Evolutionary conservation across 2,797 vertebrate genomes (phyloP).

Genomic region (Coranthus polyacanthus): DNA sequence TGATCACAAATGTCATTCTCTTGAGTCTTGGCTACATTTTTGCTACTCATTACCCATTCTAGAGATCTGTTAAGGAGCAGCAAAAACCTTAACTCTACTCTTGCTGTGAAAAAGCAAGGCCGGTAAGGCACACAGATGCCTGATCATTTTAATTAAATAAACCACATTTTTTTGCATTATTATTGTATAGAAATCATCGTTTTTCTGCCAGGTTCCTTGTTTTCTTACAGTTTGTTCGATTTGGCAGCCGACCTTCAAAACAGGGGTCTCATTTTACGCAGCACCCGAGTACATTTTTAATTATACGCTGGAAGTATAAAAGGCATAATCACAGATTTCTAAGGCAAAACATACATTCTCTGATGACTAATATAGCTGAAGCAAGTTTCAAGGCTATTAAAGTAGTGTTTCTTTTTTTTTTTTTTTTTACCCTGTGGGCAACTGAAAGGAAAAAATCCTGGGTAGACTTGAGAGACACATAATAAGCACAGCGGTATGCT

Average conservation of each 20-base stretch:
- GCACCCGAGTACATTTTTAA: constrained; percentile 6
- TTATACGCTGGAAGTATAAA: not conserved
- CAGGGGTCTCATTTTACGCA: not conserved
- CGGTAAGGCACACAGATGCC: too few relatives aligned
- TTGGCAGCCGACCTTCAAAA: constrained; percentile 9
- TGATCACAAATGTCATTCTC: constrained; percentile 29
- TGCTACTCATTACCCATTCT: constrained; percentile 28
- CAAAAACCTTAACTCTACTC: too few relatives aligned
- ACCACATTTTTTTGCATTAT: too few relatives aligned
- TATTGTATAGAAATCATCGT: too few relatives aligned
- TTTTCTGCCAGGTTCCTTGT: not conserved
- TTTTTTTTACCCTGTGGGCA: too few relatives aligned
- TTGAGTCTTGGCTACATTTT: constrained; percentile 11
- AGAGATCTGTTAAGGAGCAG: too few relatives aligned
- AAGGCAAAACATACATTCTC: not conserved
- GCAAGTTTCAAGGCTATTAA: constrained; percentile 13
- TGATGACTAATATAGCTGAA: constrained; percentile 8
- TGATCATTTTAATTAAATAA: too few relatives aligned
- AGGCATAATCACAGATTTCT: not conserved
- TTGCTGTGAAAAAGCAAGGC: too few relatives aligned
- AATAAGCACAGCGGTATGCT: not conserved
- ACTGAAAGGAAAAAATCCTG: not conserved
- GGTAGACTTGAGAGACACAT: not conserved
- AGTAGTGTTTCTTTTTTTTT: not conserved
- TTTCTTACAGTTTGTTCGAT: constrained; percentile 3